Conservation (phyloP, 2,888 invertebrate species). For the Agrilus biguttatus region DNA sequence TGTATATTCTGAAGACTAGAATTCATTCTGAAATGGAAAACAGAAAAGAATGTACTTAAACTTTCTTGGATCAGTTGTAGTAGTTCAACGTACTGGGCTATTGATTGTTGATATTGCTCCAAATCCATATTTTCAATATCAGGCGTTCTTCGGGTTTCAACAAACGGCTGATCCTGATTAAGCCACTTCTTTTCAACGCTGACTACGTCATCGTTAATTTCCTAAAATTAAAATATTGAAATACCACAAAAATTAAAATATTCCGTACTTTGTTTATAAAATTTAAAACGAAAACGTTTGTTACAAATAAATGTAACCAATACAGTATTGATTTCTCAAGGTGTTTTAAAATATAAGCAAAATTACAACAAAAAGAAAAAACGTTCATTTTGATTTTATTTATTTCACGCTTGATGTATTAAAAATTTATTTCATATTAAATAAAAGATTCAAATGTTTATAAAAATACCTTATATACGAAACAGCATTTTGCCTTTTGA, state of each 20-base stretch:
- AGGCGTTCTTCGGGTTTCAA: conserved; percentile 54
- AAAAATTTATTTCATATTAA: too few relatives aligned
- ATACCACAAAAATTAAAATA: not conserved
- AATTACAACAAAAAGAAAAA: too few relatives aligned
- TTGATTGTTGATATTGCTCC: conserved; percentile 46
- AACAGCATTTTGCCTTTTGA: too few relatives aligned
- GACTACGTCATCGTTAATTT: conserved; percentile 41
- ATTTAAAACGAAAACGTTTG: too few relatives aligned
- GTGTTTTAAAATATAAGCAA: too few relatives aligned
- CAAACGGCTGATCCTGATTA: conserved; percentile 41
- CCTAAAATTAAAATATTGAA: conserved; percentile 26
- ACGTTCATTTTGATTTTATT: too few relatives aligned
- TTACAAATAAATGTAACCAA: too few relatives aligned
- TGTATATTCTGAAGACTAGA: conserved; percentile 87
- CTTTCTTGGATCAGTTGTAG: not conserved
- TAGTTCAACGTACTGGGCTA: conserved; percentile 53
- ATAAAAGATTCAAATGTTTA: too few relatives aligned
- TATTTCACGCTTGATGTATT: too few relatives aligned
- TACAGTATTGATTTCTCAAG: too few relatives aligned
- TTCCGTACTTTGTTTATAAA: too few relatives aligned
- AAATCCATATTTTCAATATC: conserved; percentile 71
- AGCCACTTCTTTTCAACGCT: conserved; percentile 53
- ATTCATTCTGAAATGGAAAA: conserved; percentile 57
- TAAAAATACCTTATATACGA: too few relatives aligned
- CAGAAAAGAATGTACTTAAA: conserved; percentile 2